phyloP scores from a whole-genome alignment of 2,113 vertebrate genomes.

The Vombatus ursinus region DNA sequence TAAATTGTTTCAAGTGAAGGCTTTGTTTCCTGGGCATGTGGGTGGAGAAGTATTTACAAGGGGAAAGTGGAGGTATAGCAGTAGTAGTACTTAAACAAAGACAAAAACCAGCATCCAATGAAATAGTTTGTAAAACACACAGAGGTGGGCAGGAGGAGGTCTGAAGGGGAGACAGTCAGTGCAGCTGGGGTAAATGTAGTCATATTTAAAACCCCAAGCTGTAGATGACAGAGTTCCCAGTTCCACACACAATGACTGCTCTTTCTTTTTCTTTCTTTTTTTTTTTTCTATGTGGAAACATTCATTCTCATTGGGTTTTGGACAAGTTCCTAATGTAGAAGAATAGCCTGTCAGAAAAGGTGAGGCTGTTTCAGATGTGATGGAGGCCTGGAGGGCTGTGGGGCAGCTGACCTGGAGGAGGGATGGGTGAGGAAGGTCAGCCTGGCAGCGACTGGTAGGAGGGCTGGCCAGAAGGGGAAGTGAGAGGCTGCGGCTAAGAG shows the following conservation, averaged over 20 bases:
- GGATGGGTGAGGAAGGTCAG: neutral
- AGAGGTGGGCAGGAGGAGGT: neutral
- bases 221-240: fast-evolving
- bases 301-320: neutral
- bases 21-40: neutral
- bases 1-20: neutral
- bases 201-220: neutral
- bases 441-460: neutral
- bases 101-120: too few relatives aligned
- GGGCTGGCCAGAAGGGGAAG: too few relatives aligned
- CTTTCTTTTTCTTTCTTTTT: too few relatives aligned
- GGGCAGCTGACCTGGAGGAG: fast-evolving
- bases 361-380: neutral
- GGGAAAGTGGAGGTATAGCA: neutral
- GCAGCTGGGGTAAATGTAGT: too few relatives aligned
- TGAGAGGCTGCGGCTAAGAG: too few relatives aligned
- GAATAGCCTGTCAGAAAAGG: neutral
- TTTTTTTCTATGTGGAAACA: neutral
- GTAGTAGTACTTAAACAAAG: too few relatives aligned
- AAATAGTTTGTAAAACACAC: neutral
- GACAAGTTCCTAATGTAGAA: neutral
- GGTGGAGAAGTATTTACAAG: too few relatives aligned
- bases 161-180: neutral
- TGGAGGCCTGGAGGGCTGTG: neutral
- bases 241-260: too few relatives aligned